Evolutionary conservation across 1,140 invertebrate species (phyloP), one percentile per base, ranked within the genome.

Genomic region (Acromyrmex heyeri): DNA sequence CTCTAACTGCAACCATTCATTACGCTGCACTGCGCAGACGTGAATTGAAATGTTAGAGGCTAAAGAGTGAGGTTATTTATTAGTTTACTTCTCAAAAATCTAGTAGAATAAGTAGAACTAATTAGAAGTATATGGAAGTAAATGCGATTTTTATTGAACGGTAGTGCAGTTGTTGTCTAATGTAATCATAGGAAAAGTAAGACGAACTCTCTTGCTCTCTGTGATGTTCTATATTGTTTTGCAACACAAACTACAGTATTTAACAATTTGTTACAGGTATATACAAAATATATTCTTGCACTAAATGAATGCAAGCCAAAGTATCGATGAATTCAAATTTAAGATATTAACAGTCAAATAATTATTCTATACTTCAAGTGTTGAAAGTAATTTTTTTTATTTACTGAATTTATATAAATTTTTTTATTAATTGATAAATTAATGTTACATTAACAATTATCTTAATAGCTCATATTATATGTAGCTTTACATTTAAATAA

Each of bases 251-350:
- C 1, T 24, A 48, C 6, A 69, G 34, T 64, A 64, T 65, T 65
- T 78, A 34, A 67, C 30, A 53, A 67, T 55, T 34, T 14, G 7
- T 67, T 79, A 12, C 3, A 79, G 62, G 10, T 67, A 67, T 5
- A 12, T 21, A n/a, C 8, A 53, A 78, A 18, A 34, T 55, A 34
- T 38, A 38, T 14, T 67, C 59, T 27, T 10, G n/a, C 53, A 8
- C 1, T 18, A 10, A 24, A 67, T n/a, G 14, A 53, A 16, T 27
- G 3, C 64, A 7, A 30, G 0, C 12, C n/a, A 21, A 50, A 65
- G 21, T n/a, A n/a, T 5, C 12, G 38, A 38, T 73, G 27, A n/a
- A 73, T 55, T 48, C 48, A 27, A 53, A 34, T 18, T 12, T 67
- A 30, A 67, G 55, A 34, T 55, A 38, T 69, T 34, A 53, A 34